These are phyloP conservation scores for Leiothrix lutea DNA, from an alignment of 2,113 vertebrate genomes.

Conservation along the genomic window DNA sequence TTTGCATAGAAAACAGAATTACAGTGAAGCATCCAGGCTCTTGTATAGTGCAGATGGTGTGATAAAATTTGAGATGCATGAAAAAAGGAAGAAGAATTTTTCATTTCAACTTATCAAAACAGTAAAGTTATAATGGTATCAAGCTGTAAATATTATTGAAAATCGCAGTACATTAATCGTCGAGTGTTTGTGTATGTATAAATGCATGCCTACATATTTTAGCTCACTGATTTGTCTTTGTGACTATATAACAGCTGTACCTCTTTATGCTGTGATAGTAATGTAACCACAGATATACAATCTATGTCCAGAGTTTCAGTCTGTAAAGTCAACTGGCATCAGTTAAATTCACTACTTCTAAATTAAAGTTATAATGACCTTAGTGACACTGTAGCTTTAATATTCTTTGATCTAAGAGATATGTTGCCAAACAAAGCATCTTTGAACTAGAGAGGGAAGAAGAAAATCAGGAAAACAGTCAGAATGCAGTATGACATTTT, in stretches of 20 bases:
- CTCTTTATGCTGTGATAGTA: background rate
- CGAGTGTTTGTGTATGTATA: background rate
- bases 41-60: background rate
- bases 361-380: background rate
- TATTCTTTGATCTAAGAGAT: background rate
- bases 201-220: background rate
- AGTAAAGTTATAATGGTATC: background rate
- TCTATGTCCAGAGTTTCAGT: background rate
- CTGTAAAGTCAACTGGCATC: background rate
- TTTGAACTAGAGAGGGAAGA: background rate
- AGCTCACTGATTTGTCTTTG: background rate
- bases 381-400: background rate
- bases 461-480: background rate
- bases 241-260: background rate
- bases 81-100: background rate
- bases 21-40: background rate
- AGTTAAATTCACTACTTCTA: background rate
- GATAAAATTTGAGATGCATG: background rate
- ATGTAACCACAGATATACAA: background rate
- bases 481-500: background rate
- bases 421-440: background rate
- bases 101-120: constrained; percentile 15
- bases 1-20: background rate
- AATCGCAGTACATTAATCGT: background rate
- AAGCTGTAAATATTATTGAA: background rate